A percentile compares a stretch with the other conserved stretches of the same genome.
Conservation (phyloP, 2,113 vertebrate species). For the Paraplagusia blochii region DNA sequence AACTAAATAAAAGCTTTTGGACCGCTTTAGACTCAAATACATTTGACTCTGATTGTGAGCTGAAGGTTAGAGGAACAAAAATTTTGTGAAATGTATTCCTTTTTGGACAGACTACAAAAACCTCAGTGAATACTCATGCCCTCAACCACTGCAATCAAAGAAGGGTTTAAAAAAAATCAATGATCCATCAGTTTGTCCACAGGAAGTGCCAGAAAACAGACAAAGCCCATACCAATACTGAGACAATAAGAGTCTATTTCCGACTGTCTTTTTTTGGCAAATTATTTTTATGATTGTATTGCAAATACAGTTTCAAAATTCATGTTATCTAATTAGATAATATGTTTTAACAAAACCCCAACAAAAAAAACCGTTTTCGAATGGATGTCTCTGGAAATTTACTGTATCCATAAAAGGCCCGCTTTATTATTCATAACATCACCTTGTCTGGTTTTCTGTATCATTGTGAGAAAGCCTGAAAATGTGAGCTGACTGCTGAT, state of each 20-base stretch:
- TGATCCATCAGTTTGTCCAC: slow-evolving; percentile 34
- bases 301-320: slow-evolving; percentile 2
- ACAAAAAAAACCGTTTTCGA: slow-evolving; percentile 3
- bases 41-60: slow-evolving; percentile 31
- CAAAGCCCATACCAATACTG: slow-evolving; percentile 15
- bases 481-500: slow-evolving; percentile 65
- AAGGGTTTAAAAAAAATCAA: slow-evolving; percentile 44
- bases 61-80: slow-evolving; percentile 33
- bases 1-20: slow-evolving; percentile 42
- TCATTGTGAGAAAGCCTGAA: slow-evolving; percentile 36
- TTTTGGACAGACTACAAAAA: slow-evolving; percentile 43
- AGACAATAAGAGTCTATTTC: slow-evolving; percentile 35
- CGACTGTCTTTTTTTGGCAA: slow-evolving; percentile 19
- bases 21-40: slow-evolving; percentile 18
- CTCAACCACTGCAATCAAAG: slow-evolving; percentile 40
- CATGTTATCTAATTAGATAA: slow-evolving; percentile 18
- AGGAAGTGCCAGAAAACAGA: slow-evolving; percentile 24
- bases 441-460: slow-evolving; percentile 36
- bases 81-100: slow-evolving; percentile 39
- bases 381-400: slow-evolving; percentile 23
- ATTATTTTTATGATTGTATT: slow-evolving; percentile 16
- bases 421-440: slow-evolving; percentile 59
- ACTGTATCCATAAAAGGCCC: slow-evolving; percentile 36
- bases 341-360: background rate
- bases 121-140: slow-evolving; percentile 19